Base-by-base conservation (phyloP, 2,113 vertebrate genomes). In the Carassius carassius region DNA sequence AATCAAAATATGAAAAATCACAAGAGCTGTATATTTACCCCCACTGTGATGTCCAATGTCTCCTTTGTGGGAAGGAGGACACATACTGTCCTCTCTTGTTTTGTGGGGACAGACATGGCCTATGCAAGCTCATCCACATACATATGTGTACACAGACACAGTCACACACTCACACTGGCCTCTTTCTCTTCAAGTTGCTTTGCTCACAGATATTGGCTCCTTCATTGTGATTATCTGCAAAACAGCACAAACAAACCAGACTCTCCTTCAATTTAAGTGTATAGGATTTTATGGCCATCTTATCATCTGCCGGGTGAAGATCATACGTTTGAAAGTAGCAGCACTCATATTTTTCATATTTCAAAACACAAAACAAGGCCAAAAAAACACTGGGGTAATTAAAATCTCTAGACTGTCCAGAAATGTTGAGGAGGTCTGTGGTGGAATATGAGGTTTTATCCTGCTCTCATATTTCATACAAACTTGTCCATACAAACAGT, bases 21-120 rank as follows among this genome's bases (percentile, higher is more conserved):
- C 35, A 41, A 70, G 2, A n/a, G 13, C 14, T 8, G 21, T 47
- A 90, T 95, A 90, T 82, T 67, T 72, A 97, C 97, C 94, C 95
- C 93, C 0, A 97, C 87, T 0, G 78, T 84, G n/a, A 97, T 84
- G 88, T 94, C 95, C 91, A 98, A 92, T 88, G 95, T 95, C 78
- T 96, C 94, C 77, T 94, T 94, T 87, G 93, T 95, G 82, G 96
- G 96, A 80, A 98, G 94, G 81, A 97, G 93, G 83, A 98, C 94
- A 0, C 95, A 96, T 85, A 98, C 88, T 0, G 78, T 96, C 84
- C 95, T 94, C 89, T 90, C 92, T 81, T 95, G 95, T 0, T 89
- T 94, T 89, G 90, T 91, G 76, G 91, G 92, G 81, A 81, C 41
- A 51, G 94, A 93, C 93, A 95, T 94, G 83, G 49, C 85, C 65